Evolutionary conservation across 1,140 invertebrate species (phyloP).

Genomic region (Zaprionus africanus): DNA sequence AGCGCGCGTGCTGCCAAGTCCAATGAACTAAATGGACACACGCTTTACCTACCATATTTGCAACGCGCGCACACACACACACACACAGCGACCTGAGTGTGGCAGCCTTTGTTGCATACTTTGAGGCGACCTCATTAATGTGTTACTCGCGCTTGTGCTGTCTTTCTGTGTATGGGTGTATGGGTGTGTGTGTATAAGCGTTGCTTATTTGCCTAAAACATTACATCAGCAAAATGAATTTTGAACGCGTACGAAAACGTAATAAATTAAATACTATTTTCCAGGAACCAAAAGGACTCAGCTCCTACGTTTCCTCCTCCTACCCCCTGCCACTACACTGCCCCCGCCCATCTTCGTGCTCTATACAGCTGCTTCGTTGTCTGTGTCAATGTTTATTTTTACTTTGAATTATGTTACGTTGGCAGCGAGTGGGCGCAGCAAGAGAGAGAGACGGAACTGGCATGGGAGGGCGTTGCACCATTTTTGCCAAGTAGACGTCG

Average conservation of each 20-base stretch:
- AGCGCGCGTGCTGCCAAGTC: slow-evolving; percentile 64
- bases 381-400: slow-evolving; percentile 77
- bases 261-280: slow-evolving; percentile 80
- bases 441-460: neutral
- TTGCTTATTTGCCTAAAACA: slow-evolving; percentile 76
- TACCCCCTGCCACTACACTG: neutral
- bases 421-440: neutral
- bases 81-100: slow-evolving; percentile 28
- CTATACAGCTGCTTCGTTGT: slow-evolving; percentile 17
- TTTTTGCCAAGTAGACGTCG: neutral
- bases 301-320: neutral
- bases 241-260: slow-evolving; percentile 60
- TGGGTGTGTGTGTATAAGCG: slow-evolving; percentile 34
- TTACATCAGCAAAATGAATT: slow-evolving; percentile 81
- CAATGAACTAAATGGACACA: slow-evolving; percentile 77
- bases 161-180: neutral
- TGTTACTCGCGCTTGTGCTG: slow-evolving; percentile 14
- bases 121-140: slow-evolving; percentile 70
- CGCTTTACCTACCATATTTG: slow-evolving; percentile 30
- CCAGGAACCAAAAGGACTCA: slow-evolving; percentile 51
- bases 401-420: slow-evolving; percentile 76
- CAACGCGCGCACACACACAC: slow-evolving; percentile 11
- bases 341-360: neutral
- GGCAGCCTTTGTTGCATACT: slow-evolving; percentile 64
- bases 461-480: neutral